phyloP scores from a whole-genome alignment of 2,113 vertebrate species.

The Odobenus rosmarus region DNA sequence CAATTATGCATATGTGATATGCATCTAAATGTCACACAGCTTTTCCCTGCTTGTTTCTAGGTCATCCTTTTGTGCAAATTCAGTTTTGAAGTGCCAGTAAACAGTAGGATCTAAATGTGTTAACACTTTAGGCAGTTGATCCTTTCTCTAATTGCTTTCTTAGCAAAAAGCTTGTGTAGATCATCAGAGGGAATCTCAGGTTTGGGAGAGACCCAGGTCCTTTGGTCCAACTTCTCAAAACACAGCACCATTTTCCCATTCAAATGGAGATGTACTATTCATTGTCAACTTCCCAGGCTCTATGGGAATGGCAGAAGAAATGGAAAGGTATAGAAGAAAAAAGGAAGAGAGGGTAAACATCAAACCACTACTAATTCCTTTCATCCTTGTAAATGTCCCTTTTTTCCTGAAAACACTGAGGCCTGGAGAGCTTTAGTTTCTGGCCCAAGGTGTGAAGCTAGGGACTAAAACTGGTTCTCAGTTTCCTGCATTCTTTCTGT shows the following conservation, averaged over 20 bases:
- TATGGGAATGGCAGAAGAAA: not conserved
- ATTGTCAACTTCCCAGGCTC: not conserved
- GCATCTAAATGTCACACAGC: constrained; percentile 51
- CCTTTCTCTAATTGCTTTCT: not conserved
- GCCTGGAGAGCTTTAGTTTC: not conserved
- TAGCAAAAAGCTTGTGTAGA: not conserved
- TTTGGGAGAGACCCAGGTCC: not conserved
- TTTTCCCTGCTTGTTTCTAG: constrained; percentile 41
- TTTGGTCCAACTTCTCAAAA: not conserved
- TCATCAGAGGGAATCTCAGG: not conserved
- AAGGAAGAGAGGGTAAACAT: not conserved
- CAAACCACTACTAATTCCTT: not conserved
- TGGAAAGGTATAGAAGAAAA: not conserved
- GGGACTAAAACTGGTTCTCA: not conserved
- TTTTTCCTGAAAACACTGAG: not conserved
- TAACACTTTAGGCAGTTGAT: not conserved
- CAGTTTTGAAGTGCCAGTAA: constrained; percentile 20
- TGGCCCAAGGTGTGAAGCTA: not conserved
- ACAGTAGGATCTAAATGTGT: not conserved
- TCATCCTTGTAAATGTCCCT: not conserved
- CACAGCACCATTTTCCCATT: not conserved
- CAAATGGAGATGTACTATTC: not conserved
- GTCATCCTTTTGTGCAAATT: constrained; percentile 17
- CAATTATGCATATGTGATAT: constrained; percentile 53
- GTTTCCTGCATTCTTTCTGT: not conserved